Evolutionary conservation across 2,797 vertebrate genomes (phyloP), one percentile per base, ranked within the genome.

Genomic region (Hybognathus amarus): DNA sequence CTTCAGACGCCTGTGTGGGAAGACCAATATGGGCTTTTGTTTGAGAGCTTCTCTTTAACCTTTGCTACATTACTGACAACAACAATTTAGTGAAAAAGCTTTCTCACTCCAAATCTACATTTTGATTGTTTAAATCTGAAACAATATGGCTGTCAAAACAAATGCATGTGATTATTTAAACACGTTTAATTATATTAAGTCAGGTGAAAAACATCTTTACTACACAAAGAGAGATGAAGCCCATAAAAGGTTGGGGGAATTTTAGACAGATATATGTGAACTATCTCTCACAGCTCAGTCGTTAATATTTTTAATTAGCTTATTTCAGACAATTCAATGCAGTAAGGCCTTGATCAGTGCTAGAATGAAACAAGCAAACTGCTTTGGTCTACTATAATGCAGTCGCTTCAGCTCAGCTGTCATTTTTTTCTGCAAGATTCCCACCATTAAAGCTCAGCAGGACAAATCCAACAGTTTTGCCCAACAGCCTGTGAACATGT

Each of bases 381-480:
- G 74, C 20, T 40, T 68, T 33, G 24, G 54, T 45, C 47, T 84
- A 15, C 1, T 6, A 61, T 84, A 67, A 77, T 12, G 69, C 42
- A 27, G 22, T 54, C 80, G 12, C 73, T 68, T 73, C n/a, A 61
- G 66, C 61, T 45, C 0, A 0, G 15, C 69, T 64, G 84, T 54
- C 18, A 71, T 61, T 77, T 64, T 63, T 84, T 63, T 69, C 70
- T 42, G 70, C 22, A 67, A 69, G 79, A 56, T 82, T 87, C 54
- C 64, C 68, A 66, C 82, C 61, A 47, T 77, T 50, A 47, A 71
- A 69, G 61, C 76, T 54, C 79, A 47, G 63, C 82, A 78, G 80
- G 77, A 87, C 73, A 86, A 87, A 79, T 71, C 81, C 87, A 82
- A 78, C 79, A 84, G 74, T 79, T 85, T 82, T 83, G 80, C 69